Evolutionary conservation across 1,140 invertebrate genomes (phyloP).

Genomic region (Bombus haemorrhoidalis): DNA sequence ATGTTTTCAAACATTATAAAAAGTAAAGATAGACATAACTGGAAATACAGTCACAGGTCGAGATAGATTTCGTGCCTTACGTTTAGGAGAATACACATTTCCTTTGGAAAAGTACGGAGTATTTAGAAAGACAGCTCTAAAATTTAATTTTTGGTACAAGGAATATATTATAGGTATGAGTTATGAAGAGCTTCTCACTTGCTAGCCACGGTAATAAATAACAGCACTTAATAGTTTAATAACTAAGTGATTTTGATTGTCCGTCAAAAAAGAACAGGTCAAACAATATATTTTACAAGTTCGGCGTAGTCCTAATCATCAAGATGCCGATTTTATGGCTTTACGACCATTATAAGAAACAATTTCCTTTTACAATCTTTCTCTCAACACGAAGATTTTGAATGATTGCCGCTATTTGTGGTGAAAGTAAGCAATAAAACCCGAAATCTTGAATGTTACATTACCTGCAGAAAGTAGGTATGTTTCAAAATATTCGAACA

Average conservation of each 20-base stretch:
- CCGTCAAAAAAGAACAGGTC: neutral
- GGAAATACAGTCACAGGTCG: slow-evolving; percentile 8
- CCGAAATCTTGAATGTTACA: neutral
- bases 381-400: slow-evolving; percentile 23
- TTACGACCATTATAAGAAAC: slow-evolving; percentile 59
- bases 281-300: slow-evolving; percentile 39
- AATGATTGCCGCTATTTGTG: neutral
- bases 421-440: slow-evolving; percentile 5
- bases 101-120: neutral
- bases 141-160: too few relatives aligned
- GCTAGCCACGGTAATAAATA: slow-evolving; percentile 20
- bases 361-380: slow-evolving; percentile 58
- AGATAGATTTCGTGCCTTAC: slow-evolving; percentile 23
- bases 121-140: too few relatives aligned
- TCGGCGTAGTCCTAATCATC: neutral
- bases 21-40: slow-evolving; percentile 13
- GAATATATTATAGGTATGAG: slow-evolving; percentile 8
- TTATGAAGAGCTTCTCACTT: neutral
- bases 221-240: neutral
- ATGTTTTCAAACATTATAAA: slow-evolving; percentile 26
- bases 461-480: neutral
- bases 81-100: slow-evolving; percentile 30
- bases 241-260: slow-evolving; percentile 20
- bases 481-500: neutral
- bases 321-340: slow-evolving; percentile 56